Conservation (phyloP, 2,797 vertebrate genomes). For the Harpagifer antarcticus region DNA sequence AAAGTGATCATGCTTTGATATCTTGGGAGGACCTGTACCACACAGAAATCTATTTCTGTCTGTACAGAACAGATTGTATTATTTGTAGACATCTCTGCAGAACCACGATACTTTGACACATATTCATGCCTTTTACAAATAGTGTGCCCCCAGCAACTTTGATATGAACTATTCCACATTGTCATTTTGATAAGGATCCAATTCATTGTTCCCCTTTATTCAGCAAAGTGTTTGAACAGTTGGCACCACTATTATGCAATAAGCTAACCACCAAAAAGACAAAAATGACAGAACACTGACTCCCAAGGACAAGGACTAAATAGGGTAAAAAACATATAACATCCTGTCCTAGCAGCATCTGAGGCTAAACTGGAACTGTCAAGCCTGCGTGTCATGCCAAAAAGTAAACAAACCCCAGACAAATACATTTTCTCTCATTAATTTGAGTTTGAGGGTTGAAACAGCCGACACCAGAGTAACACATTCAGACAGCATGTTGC, state of each 20-base stretch:
- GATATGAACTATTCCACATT: too few relatives aligned
- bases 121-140: too few relatives aligned
- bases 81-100: too few relatives aligned
- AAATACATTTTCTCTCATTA: constrained; percentile 40
- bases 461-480: constrained; percentile 31
- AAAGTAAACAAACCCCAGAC: constrained; percentile 43
- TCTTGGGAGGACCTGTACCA: too few relatives aligned
- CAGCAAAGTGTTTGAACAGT: constrained; percentile 25
- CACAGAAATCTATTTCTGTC: too few relatives aligned
- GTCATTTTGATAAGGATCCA: too few relatives aligned
- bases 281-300: constrained; percentile 25
- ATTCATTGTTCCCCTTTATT: not conserved
- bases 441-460: constrained; percentile 31
- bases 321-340: constrained; percentile 35
- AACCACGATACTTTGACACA: too few relatives aligned
- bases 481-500: constrained; percentile 38
- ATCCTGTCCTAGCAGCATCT: constrained; percentile 4
- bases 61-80: too few relatives aligned
- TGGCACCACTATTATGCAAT: constrained; percentile 6
- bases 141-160: too few relatives aligned
- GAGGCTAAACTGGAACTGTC: constrained; percentile 34
- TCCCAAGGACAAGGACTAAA: constrained; percentile 12
- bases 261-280: constrained; percentile 29
- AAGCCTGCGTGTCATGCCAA: constrained; percentile 28
- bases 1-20: too few relatives aligned